Conservation (phyloP, 2,888 invertebrate genomes). For the Euzetes globulus region DNA sequence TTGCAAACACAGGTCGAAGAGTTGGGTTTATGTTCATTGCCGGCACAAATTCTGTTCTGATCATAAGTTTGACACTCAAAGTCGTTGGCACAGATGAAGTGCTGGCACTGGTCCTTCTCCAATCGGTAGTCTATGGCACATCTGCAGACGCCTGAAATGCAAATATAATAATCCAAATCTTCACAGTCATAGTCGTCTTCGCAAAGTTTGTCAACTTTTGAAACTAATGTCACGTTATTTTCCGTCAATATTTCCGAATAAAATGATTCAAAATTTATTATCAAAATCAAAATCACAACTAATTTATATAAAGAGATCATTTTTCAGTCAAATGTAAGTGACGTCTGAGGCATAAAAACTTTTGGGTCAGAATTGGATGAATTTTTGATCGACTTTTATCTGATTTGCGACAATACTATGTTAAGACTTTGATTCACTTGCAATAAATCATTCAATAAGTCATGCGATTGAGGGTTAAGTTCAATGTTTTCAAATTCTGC, state of each 20-base stretch:
- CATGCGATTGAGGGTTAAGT: background rate
- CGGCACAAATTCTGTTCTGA: background rate
- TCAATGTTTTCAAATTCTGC: background rate
- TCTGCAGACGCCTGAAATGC: background rate
- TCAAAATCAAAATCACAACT: background rate
- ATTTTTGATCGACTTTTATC: background rate
- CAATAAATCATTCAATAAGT: conserved; percentile 15
- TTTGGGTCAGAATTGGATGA: background rate
- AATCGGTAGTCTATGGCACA: background rate
- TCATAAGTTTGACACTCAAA: background rate
- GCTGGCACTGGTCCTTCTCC: background rate
- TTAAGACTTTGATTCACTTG: background rate
- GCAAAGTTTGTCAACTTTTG: background rate
- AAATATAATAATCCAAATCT: background rate
- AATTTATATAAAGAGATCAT: conserved; percentile 8
- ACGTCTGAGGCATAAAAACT: background rate
- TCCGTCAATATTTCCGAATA: background rate
- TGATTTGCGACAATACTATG: conserved; percentile 10
- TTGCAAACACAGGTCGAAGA: background rate
- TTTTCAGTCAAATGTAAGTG: background rate
- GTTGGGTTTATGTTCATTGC: background rate
- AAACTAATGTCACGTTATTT: background rate
- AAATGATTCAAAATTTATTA: background rate
- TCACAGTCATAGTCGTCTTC: background rate
- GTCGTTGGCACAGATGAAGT: background rate